These are phyloP conservation scores for Synergus japonicus DNA, from an alignment of 2,888 invertebrate genomes.

Conservation along the genomic window DNA sequence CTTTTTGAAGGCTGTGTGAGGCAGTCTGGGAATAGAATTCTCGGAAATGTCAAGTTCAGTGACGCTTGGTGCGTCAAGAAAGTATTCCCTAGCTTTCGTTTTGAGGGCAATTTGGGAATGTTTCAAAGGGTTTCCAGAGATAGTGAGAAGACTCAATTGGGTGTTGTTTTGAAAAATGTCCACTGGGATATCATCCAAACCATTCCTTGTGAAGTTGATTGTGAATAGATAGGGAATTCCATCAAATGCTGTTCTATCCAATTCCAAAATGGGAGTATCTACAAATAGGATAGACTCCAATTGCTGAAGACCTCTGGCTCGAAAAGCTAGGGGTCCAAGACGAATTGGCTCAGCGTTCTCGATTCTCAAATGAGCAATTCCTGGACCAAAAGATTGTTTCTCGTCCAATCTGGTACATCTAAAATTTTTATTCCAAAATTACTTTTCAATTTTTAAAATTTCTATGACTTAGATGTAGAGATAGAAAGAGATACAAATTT, in stretches of 20 bases:
- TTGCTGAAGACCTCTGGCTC: slow-evolving; percentile 79
- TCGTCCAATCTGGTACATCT: slow-evolving; percentile 84
- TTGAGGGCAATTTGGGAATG: slow-evolving; percentile 63
- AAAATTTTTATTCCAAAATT: slow-evolving; percentile 54
- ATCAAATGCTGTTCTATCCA: slow-evolving; percentile 85
- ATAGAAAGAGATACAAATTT: no score
- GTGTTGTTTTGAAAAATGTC: slow-evolving; percentile 85
- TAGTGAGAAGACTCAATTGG: slow-evolving; percentile 83
- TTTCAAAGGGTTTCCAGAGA: slow-evolving; percentile 83
- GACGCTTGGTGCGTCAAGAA: slow-evolving; percentile 82
- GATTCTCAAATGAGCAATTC: slow-evolving; percentile 84
- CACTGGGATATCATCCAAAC: slow-evolving; percentile 83
- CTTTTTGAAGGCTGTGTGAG: slow-evolving; percentile 82
- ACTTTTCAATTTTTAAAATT: not conserved
- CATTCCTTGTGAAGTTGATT: slow-evolving; percentile 85
- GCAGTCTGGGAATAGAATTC: slow-evolving; percentile 83
- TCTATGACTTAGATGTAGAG: no score
- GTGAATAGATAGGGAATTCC: slow-evolving; percentile 83
- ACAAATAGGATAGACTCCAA: slow-evolving; percentile 84
- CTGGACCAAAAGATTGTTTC: slow-evolving; percentile 83
- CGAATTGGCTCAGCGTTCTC: slow-evolving; percentile 80
- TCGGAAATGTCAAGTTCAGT: slow-evolving; percentile 86
- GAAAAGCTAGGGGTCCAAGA: slow-evolving; percentile 77
- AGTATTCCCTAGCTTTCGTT: slow-evolving; percentile 76
- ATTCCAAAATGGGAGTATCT: slow-evolving; percentile 83